Conservation (phyloP, 2,797 vertebrate genomes). For the Pangasius krempfi region DNA sequence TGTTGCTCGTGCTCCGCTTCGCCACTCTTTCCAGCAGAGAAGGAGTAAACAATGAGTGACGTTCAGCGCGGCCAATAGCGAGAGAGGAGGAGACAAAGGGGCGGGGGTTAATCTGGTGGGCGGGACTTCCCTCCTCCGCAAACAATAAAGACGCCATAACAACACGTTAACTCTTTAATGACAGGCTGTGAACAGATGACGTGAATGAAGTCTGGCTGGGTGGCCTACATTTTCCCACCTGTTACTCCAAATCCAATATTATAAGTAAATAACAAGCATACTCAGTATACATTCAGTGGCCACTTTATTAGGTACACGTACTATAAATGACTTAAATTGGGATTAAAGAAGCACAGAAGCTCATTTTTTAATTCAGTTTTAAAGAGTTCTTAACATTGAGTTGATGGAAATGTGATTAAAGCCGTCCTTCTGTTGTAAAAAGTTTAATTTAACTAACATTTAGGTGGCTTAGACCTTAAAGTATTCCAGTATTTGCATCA, state of each 20-base stretch:
- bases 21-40: neutral
- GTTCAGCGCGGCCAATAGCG: conserved; percentile 45
- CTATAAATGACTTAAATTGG: neutral
- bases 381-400: neutral
- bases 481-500: neutral
- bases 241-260: neutral
- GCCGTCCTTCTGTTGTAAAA: neutral
- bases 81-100: neutral
- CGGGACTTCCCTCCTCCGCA: neutral
- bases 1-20: conserved; percentile 45
- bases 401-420: neutral
- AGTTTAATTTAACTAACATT: neutral
- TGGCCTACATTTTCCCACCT: neutral
- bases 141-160: conserved; percentile 23
- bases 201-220: neutral
- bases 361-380: neutral
- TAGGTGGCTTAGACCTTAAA: neutral
- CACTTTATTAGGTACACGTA: neutral
- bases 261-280: neutral
- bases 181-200: neutral
- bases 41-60: conserved; percentile 31
- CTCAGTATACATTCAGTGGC: neutral
- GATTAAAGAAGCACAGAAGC: neutral
- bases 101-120: neutral
- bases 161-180: conserved; percentile 10